These are phyloP conservation scores for Limnephilus lunatus DNA, from an alignment of 2,888 invertebrate genomes.

Conservation along the genomic window DNA sequence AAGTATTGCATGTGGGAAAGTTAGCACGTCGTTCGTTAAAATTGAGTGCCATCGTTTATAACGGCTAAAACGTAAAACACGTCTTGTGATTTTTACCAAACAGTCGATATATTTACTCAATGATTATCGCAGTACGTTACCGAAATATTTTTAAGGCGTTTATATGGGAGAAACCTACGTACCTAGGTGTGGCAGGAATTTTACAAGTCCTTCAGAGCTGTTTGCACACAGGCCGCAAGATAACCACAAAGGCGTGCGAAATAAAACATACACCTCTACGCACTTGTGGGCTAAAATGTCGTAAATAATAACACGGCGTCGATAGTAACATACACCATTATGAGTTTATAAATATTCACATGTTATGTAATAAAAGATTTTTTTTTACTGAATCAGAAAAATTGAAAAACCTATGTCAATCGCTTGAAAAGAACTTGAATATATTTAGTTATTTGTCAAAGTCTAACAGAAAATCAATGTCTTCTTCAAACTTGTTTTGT, in stretches of 20 bases:
- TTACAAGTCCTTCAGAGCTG: background rate
- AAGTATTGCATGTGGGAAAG: background rate
- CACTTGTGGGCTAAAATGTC: background rate
- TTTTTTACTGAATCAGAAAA: background rate
- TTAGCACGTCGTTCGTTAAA: background rate
- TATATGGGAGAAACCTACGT: background rate
- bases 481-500: no score
- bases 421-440: background rate
- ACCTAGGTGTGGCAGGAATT: constrained; percentile 23
- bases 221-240: background rate
- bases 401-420: background rate
- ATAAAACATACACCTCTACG: background rate
- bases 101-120: constrained; percentile 28
- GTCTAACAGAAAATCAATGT: no score
- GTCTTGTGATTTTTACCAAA: constrained; percentile 1
- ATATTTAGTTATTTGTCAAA: no score
- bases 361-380: background rate
- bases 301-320: background rate
- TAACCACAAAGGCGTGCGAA: background rate
- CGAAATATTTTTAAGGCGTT: constrained; percentile 11
- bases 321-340: background rate
- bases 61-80: background rate
- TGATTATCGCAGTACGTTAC: constrained; percentile 46
- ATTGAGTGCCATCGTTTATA: background rate
- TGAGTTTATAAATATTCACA: background rate